Conservation (phyloP, 2,113 vertebrate species). For the Stictonetta naevosa region DNA sequence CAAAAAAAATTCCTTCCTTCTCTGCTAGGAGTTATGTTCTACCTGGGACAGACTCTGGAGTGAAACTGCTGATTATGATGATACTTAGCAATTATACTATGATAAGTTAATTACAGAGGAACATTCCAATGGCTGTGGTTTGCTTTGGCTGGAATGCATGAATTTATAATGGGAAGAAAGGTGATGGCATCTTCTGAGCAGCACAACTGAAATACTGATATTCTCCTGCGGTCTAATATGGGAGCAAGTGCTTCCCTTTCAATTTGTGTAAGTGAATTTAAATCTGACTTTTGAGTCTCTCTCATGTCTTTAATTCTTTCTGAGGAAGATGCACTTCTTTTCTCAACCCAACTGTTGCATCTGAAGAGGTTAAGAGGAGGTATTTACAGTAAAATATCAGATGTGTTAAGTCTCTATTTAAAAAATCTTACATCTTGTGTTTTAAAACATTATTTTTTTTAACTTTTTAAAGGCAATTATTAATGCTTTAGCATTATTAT, state of each 20-base stretch:
- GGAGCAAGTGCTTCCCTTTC: conserved; percentile 79
- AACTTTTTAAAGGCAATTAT: background rate
- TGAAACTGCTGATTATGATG: background rate
- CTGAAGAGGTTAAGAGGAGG: background rate
- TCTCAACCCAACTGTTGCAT: background rate
- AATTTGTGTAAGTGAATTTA: conserved; percentile 79
- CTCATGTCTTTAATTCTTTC: background rate
- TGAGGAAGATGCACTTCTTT: background rate
- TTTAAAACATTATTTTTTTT: background rate
- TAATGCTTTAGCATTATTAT: background rate
- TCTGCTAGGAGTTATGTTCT: background rate
- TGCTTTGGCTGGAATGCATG: background rate
- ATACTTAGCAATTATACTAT: background rate
- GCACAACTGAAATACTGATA: background rate
- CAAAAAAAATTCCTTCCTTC: background rate
- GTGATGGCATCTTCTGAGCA: background rate
- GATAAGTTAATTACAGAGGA: background rate
- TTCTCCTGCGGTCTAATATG: conserved; percentile 53
- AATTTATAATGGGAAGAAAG: background rate
- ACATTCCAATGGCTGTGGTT: background rate
- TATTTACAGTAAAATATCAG: background rate
- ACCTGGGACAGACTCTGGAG: background rate
- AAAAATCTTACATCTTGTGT: rapidly evolving
- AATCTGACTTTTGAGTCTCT: background rate
- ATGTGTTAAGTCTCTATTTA: background rate